Evolutionary conservation across 2,113 vertebrate species (phyloP), one percentile per base, ranked within the genome.

Genomic region (Cinclus cinclus): DNA sequence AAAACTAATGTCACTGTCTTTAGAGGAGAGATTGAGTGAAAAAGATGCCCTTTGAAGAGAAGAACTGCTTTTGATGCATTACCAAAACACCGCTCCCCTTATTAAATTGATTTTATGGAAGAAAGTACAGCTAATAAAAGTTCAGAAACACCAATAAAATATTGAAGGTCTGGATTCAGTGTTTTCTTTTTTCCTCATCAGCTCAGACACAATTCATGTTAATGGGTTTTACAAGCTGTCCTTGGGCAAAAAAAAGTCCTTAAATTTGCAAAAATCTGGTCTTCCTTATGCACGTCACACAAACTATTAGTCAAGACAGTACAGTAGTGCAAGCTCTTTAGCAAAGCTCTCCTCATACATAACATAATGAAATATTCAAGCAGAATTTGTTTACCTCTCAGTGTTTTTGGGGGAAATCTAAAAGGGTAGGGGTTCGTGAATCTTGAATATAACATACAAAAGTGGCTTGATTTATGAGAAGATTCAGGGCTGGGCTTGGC

Each of bases 1-100:
- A 97, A 96, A 96, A 96, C 96, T 95, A 91, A 95, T 83, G 79
- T 98, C 96, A 78, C 93, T 81, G 87, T 95, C 96, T 97, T 97
- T 96, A 92, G 96, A 96, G 94, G 88, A 96, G 89, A 97, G 97
- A 95, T 76, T 67, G 96, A 96, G 94, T 90, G 96, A 96, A 95
- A 94, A 95, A 92, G 78, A 83, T 85, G 95, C 83, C 91, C 88
- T 97, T 95, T 94, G 96, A 95, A 91, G 95, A 95, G 89, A 77
- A 94, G 92, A 64, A 75, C 46, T 68, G 76, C 96, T 96, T 95
- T 96, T 94, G 96, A 96, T 95, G 94, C 82, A 18, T 47, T 79
- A 94, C 92, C 80, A 87, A 95, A 88, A 80, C 70, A 93, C 81
- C 52, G 83, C 87, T 95, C 70, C 78, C 80, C 95, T 92, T 85